A percentile compares a stretch with the other conserved stretches of the same genome.
These are phyloP conservation scores for Trachelus tabidus DNA, from an alignment of 2,888 invertebrate genomes.

Conservation along the genomic window DNA sequence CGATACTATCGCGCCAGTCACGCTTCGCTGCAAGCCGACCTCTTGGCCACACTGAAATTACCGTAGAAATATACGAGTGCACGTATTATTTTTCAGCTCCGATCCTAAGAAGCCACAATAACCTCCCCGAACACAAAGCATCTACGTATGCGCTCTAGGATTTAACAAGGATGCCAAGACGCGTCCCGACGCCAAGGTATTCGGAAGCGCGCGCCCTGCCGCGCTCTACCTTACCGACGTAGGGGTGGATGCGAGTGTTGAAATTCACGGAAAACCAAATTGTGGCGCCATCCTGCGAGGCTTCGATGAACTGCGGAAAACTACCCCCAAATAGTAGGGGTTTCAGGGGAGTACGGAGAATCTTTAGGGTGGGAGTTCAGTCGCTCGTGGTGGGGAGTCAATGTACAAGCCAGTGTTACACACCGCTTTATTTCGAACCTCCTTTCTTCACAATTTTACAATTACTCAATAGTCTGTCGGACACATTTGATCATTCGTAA, in stretches of 20 bases:
- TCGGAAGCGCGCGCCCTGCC: neutral
- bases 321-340: constrained; percentile 33
- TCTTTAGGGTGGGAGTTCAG: constrained; percentile 18
- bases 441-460: neutral
- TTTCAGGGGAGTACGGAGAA: constrained; percentile 30
- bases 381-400: constrained; percentile 33
- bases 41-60: constrained; percentile 30
- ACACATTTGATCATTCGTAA: neutral
- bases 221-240: constrained; percentile 52
- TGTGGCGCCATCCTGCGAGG: constrained; percentile 53
- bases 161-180: neutral
- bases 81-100: constrained; percentile 10
- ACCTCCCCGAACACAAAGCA: neutral
- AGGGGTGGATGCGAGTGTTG: constrained; percentile 14
- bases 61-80: constrained; percentile 42
- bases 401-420: constrained; percentile 48
- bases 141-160: neutral
- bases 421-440: constrained; percentile 3
- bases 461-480: neutral
- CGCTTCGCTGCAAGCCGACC: constrained; percentile 49
- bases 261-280: constrained; percentile 36
- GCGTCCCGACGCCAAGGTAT: neutral
- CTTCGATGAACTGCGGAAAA: constrained; percentile 34
- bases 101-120: constrained; percentile 14
- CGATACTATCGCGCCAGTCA: constrained; percentile 59